These are phyloP conservation scores for Tricholaema leucomelas DNA, from an alignment of 2,113 vertebrate species.

Conservation along the genomic window DNA sequence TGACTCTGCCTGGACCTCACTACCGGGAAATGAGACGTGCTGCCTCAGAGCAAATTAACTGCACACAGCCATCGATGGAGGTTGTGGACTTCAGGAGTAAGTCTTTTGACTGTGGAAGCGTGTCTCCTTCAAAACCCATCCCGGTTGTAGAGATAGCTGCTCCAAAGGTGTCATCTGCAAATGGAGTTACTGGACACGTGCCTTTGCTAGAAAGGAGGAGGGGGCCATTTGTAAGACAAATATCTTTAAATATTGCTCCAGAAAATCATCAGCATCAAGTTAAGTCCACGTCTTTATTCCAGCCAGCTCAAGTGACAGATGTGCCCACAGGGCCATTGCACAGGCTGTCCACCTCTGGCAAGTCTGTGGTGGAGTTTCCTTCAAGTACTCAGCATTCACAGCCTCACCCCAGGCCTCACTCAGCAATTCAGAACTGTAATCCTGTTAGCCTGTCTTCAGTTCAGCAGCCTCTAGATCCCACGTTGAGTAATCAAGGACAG, in stretches of 20 bases:
- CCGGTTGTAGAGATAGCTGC: constrained; percentile 68
- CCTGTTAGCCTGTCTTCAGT: constrained; percentile 64
- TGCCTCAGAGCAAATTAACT: constrained; percentile 91
- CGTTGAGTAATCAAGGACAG: constrained; percentile 80
- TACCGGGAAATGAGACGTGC: constrained; percentile 90
- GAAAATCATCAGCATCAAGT: constrained; percentile 81
- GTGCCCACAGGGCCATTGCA: constrained; percentile 70
- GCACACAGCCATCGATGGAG: constrained; percentile 86
- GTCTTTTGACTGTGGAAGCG: constrained; percentile 91
- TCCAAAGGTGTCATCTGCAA: constrained; percentile 64
- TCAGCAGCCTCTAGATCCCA: constrained; percentile 77
- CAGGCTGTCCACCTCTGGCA: constrained; percentile 69
- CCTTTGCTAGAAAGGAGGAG: constrained; percentile 94
- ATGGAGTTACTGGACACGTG: constrained; percentile 74
- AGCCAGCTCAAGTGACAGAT: constrained; percentile 67
- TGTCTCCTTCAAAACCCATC: constrained; percentile 76
- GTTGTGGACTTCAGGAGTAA: constrained; percentile 92
- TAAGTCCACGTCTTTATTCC: constrained; percentile 74
- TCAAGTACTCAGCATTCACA: constrained; percentile 44
- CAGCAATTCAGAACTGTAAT: constrained; percentile 71
- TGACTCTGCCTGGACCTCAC: constrained; percentile 82
- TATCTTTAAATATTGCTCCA: constrained; percentile 91
- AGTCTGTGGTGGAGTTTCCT: constrained; percentile 56
- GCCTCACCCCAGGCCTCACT: constrained; percentile 10
- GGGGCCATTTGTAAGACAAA: constrained; percentile 92